Evolutionary conservation across 2,113 vertebrate genomes (phyloP).

Genomic region (Paradisaea rubra): DNA sequence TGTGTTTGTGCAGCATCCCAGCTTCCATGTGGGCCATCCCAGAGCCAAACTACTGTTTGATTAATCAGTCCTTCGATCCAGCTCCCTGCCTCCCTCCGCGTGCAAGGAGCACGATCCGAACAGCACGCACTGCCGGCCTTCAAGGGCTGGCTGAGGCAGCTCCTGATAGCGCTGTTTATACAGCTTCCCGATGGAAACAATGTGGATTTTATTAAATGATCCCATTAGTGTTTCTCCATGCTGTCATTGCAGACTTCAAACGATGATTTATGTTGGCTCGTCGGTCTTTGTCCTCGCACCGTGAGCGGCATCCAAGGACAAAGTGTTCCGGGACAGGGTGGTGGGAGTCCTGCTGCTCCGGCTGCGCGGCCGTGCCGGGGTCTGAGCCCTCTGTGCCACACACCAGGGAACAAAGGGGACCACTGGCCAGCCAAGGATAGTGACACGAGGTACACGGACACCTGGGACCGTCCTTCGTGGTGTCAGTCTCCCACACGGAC

Average conservation of each 20-base stretch:
- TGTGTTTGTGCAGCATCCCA: not conserved
- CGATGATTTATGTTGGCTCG: conserved; percentile 61
- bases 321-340: conserved; percentile 10
- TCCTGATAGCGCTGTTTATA: conserved; percentile 37
- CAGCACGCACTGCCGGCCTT: not conserved
- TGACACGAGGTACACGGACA: not conserved
- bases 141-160: conserved; percentile 12
- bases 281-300: conserved; percentile 42
- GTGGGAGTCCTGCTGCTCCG: conserved; percentile 21
- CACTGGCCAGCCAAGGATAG: not conserved
- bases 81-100: not conserved
- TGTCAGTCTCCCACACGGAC: not conserved
- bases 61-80: not conserved
- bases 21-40: not conserved
- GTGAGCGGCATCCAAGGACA: conserved; percentile 53
- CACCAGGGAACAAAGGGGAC: not conserved
- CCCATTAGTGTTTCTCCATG: conserved; percentile 59
- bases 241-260: conserved; percentile 60
- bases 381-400: not conserved
- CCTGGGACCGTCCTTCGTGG: not conserved
- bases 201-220: conserved; percentile 59
- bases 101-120: not conserved
- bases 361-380: not conserved
- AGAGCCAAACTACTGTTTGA: conserved; percentile 39
- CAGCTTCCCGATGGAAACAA: conserved; percentile 58